Base-by-base conservation (phyloP, 2,797 vertebrate species). In the Rhincodon typus region DNA sequence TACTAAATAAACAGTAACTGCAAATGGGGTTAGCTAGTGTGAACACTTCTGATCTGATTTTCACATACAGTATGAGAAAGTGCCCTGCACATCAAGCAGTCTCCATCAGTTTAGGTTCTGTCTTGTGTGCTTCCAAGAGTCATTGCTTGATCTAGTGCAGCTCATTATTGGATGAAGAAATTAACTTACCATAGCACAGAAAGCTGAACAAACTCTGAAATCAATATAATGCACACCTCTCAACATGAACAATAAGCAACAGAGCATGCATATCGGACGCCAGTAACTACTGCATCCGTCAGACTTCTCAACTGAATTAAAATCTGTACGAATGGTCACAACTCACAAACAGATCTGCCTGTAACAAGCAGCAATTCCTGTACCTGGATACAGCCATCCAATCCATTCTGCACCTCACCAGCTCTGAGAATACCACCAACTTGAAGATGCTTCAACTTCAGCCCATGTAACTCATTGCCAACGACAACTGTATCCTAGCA, bases 351-450 rank as follows among this genome's bases (percentile, higher is more conserved):
- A 66, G 79, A 66, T 72, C 42, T 66, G 77, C 23, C 79, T 86
- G 87, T 66, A 66, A 66, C 46, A 74, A 34, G 95, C 66, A 74
- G 42, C 38, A 53, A 67, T 53, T 27, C 17, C 42, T 97, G 98
- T 96, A 99, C 99, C 99, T 99, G 99, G 97, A 99, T 98, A 96
- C 99, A 99, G 96, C 99, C 99, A 96, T 97, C 98, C 96, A 99
- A 98, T 74, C 99, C 99, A 1, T 97, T 98, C 97, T 98, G 98
- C 96, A 98, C 98, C 96, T 99, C 98, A 96, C 98, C 98, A 23
- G 98, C 97, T 77, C 98, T 98, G 96, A 98, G 97, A 96, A 99
- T 97, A 96, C 99, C 99, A 95, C 99, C 99, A 95, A 99, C 98
- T 0, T 99, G 98, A 96, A 99, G 98, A 96, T 98, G 98, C 97